Base-by-base conservation (phyloP, 2,888 invertebrate genomes). In the Bellardia pandia region DNA sequence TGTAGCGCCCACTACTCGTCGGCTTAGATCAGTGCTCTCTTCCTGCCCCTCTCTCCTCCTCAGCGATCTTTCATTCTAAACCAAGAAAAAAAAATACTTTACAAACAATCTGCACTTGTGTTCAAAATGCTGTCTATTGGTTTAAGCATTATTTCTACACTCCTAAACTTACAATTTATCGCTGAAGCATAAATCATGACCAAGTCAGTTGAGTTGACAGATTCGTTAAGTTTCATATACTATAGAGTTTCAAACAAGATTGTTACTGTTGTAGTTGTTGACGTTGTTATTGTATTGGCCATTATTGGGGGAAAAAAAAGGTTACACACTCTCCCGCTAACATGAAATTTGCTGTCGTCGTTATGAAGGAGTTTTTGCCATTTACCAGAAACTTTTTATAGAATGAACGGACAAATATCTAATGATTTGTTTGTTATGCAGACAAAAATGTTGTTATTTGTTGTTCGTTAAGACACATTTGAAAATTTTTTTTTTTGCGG, bases 81-180 rank as follows among this genome's bases (percentile, higher is more conserved):
- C 2, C 30, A 14, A 30, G 37, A 71, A 64, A 23, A 23, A 23
- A 23, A 42, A 33, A 14, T 51, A 4, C n/a, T 23, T 11, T 1
- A 30, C 16, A 45, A 33, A 66, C 71, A 62, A 56, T 51, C 30
- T 62, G 71, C 87, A 82, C 87, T 85, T 78, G 87, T 77, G 51
- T 69, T 78, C 69, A 33, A 81, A 85, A 74, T 68, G 62, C 53
- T 78, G 81, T 78, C 71, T 60, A 60, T 85, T 64, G 48, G 60
- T 51, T 78, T 51, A 23, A 82, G 30, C 74, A 78, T 71, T 66
- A 83, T 86, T 83, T 75, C 84, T 80, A 87, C 87, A 87, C 87
- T 87, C 85, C 87, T 82, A 85, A 87, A 87, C 78, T 85, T 82
- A 78, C 78, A 87, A 85, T 87, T 87, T 87, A 87, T 87, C 87